Conservation (phyloP, 2,113 vertebrate species). For the Chauna torquata region DNA sequence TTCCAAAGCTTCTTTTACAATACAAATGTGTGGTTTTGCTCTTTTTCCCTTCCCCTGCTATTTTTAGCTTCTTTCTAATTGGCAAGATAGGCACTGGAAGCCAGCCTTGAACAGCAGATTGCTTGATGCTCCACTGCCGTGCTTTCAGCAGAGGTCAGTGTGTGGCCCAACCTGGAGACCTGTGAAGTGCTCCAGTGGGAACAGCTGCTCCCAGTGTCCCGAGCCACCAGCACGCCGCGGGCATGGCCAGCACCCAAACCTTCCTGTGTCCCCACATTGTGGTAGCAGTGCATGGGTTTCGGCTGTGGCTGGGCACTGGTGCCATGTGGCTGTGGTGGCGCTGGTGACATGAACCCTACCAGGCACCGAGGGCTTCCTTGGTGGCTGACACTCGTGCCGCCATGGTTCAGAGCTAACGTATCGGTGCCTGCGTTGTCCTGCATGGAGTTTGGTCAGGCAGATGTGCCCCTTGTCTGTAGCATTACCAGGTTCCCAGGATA, state of each 20-base stretch:
- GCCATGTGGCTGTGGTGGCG: no score
- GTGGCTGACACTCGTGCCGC: not conserved
- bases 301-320: not conserved
- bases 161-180: no score
- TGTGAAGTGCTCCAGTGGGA: no score
- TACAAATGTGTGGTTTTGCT: not conserved
- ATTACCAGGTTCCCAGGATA: no score
- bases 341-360: no score
- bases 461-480: no score
- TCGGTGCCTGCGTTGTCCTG: not conserved
- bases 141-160: not conserved
- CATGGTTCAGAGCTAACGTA: not conserved
- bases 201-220: not conserved
- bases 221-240: accelerated
- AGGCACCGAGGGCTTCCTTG: no score
- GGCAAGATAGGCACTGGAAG: not conserved
- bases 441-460: not conserved
- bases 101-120: not conserved
- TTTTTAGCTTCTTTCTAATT: slow-evolving; percentile 33
- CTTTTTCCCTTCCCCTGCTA: not conserved
- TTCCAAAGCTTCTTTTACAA: not conserved
- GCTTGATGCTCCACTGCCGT: accelerated
- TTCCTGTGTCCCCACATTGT: accelerated
- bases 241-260: accelerated
- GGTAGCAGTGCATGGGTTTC: not conserved